These are phyloP conservation scores for Incurvaria masculella DNA, from an alignment of 2,888 invertebrate genomes.

Conservation along the genomic window DNA sequence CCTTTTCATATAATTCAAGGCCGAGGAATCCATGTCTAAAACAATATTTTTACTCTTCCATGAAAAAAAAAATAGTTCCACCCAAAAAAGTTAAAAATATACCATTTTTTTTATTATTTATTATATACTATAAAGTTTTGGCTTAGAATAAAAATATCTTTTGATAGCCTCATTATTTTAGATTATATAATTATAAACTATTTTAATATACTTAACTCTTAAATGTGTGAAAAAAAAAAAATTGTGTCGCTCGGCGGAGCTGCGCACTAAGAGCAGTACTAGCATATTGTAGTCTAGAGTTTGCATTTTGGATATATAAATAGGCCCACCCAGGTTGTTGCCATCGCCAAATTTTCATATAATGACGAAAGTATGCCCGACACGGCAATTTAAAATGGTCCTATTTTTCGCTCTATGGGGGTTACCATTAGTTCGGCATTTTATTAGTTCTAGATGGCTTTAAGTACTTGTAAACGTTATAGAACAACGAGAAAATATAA, in stretches of 20 bases:
- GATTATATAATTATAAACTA: background rate
- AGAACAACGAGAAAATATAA: too few species aligned
- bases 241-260: background rate
- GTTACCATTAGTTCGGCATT: too few species aligned
- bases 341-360: too few species aligned
- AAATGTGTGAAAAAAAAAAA: background rate
- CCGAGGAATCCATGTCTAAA: constrained; percentile 7
- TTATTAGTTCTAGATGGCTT: too few species aligned
- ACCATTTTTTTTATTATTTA: background rate
- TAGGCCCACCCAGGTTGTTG: too few species aligned
- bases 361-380: too few species aligned
- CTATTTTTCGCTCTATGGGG: too few species aligned
- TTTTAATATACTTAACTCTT: background rate
- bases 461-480: too few species aligned
- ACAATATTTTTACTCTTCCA: constrained; percentile 3
- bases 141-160: background rate
- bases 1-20: too few species aligned
- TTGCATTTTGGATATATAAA: too few species aligned
- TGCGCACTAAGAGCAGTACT: background rate
- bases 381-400: too few species aligned
- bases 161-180: background rate
- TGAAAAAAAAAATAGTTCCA: constrained; percentile 8
- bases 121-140: background rate
- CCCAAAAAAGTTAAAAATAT: constrained; percentile 1
- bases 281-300: too few species aligned